Evolutionary conservation across 2,113 vertebrate genomes (phyloP), one percentile per base, ranked within the genome.

Genomic region (Catharus minimus): DNA sequence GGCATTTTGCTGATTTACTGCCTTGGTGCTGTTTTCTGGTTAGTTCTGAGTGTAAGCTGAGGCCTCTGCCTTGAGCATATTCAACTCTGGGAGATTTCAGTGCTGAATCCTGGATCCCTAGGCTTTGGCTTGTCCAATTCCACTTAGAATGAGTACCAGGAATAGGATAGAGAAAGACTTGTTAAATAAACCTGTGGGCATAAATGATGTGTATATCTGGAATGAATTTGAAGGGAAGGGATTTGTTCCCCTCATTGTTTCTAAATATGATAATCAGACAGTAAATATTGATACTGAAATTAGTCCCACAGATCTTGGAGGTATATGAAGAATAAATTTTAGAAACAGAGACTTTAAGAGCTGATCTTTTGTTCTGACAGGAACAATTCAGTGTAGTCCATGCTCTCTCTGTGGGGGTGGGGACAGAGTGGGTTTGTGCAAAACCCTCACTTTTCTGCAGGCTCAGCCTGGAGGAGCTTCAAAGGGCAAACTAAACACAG

Each of bases 391-490:
- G 15, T 28, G 2, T 4, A 41, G 62, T 36, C 49, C 27, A 1
- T 44, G 32, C 46, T 72, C 20, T 33, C 23, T 76, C 28, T n/a
- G 24, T 23, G 36, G 57, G 53, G 41, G 26, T 62, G 62, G 57
- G 76, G 52, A 43, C 76, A 52, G n/a, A 74, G 47, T 28, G 62
- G 47, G 7, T 15, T 27, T 82, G 82, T 80, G 67, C 46, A 84
- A 41, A 83, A 15, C 74, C 46, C 60, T 22, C 3, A 1, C 39
- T 72, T 87, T 88, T 52, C 44, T 85, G 91, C 75, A 82, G 30
- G 36, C 73, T 91, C 89, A 89, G 79, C 79, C 65, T 91, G 64
- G 68, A 95, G 89, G 75, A 83, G 68, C 89, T 88, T 95, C 61
- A 90, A 83, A 93, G 87, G 85, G 53, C 84, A 78, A 73, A 76